Percentiles rank a stretch among this genome's conserved stretches.
These are phyloP conservation scores for Pseudobourletiella spinata DNA, from an alignment of 1,140 invertebrate genomes.

Conservation along the genomic window DNA sequence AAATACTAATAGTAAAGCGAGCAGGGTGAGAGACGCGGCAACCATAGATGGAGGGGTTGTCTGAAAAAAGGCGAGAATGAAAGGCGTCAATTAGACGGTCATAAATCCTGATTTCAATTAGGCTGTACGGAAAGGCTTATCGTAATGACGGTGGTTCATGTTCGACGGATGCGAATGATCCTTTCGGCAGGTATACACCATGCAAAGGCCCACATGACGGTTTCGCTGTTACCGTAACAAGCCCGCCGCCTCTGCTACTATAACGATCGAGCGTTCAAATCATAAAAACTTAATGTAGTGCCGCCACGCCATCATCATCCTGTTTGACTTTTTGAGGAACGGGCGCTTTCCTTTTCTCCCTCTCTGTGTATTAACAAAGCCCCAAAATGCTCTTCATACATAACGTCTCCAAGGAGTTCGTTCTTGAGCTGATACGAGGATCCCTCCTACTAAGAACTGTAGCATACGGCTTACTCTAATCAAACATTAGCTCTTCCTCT, in stretches of 20 bases:
- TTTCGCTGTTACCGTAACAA: too few species aligned
- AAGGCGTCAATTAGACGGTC: constrained; percentile 34
- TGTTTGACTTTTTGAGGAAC: too few species aligned
- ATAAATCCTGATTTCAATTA: constrained; percentile 36
- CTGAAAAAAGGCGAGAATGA: constrained; percentile 24
- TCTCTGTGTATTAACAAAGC: too few species aligned
- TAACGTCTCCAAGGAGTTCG: too few species aligned
- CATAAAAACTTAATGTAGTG: neutral
- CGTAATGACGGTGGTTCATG: constrained; percentile 11
- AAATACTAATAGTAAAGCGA: neutral
- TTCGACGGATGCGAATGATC: neutral
- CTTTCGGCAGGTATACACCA: constrained; percentile 19
- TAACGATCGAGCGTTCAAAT: too few species aligned
- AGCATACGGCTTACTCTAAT: too few species aligned
- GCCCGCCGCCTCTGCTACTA: too few species aligned
- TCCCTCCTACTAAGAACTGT: too few species aligned
- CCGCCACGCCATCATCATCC: neutral
- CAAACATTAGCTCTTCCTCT: constrained; percentile 26
- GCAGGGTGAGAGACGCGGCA: neutral
- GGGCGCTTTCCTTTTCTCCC: too few species aligned
- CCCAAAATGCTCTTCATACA: too few species aligned
- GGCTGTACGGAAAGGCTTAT: constrained; percentile 21
- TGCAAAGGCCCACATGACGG: too few species aligned
- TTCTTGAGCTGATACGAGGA: too few species aligned
- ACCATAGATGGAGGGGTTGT: neutral